phyloP scores from a whole-genome alignment of 92 coral and sea anemone species.

The Actinostola sp. region DNA sequence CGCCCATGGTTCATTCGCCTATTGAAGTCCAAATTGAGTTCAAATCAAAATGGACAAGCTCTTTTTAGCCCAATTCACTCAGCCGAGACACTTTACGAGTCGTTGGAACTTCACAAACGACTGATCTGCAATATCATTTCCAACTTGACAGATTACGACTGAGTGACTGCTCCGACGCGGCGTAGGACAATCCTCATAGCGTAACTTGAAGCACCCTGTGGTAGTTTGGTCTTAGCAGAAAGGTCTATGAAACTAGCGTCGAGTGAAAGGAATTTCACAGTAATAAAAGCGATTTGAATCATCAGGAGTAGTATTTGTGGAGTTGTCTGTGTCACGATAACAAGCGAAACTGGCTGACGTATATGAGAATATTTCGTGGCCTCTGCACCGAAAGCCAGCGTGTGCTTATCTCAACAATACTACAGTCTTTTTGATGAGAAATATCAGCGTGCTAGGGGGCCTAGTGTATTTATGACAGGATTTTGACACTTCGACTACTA shows the following conservation, averaged over 20 bases:
- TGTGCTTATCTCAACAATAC: not conserved
- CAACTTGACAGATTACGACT: not conserved
- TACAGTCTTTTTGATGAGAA: not conserved
- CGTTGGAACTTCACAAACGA: not conserved
- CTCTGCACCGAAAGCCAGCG: not conserved
- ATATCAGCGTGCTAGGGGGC: not conserved
- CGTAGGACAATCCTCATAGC: no score
- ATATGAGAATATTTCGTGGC: no score
- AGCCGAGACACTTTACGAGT: no score
- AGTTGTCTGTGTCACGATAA: not conserved
- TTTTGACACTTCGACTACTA: not conserved
- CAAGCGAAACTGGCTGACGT: not conserved
- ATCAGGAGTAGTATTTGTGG: not conserved
- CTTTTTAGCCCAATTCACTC: not conserved
- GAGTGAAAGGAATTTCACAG: not conserved
- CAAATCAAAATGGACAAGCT: conserved; percentile 1
- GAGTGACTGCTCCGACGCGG: not conserved
- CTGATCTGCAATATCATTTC: not conserved
- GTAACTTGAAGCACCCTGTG: no score
- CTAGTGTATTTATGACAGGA: not conserved
- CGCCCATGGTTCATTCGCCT: not conserved
- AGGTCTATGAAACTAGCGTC: no score
- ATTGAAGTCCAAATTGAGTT: not conserved
- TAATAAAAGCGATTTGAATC: not conserved
- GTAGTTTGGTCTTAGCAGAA: no score